phyloP scores from a whole-genome alignment of 2,888 invertebrate genomes.

The Volucella inanis region DNA sequence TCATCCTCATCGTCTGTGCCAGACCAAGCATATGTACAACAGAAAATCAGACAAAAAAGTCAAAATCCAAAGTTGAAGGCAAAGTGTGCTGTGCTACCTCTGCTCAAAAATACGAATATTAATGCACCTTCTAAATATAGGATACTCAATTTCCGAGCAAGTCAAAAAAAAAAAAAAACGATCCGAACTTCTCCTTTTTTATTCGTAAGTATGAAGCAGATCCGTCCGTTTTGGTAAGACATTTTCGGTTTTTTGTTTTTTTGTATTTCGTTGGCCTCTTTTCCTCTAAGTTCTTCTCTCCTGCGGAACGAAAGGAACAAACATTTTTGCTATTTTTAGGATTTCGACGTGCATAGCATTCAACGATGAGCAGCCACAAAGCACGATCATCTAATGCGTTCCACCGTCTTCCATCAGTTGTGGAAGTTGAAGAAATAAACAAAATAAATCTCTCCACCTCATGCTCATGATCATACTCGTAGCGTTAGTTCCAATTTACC shows the following conservation, averaged over 20 bases:
- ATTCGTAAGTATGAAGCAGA: constrained; percentile 17
- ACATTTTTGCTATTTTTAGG: constrained; percentile 64
- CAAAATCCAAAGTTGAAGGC: not conserved
- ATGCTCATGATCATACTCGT: constrained; percentile 6
- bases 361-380: constrained; percentile 28
- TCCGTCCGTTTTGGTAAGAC: constrained; percentile 51
- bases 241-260: constrained; percentile 23
- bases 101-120: constrained; percentile 30
- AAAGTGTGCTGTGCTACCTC: constrained; percentile 11
- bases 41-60: constrained; percentile 10
- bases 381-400: constrained; percentile 56
- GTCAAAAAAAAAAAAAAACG: constrained; percentile 22
- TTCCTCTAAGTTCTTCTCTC: constrained; percentile 15
- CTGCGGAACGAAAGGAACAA: constrained; percentile 42
- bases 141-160: constrained; percentile 46
- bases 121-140: constrained; percentile 71
- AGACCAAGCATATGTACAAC: constrained; percentile 3
- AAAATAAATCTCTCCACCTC: constrained; percentile 53
- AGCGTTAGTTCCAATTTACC: constrained; percentile 39
- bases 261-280: constrained; percentile 44
- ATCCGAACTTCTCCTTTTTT: not conserved
- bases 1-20: constrained; percentile 14
- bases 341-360: constrained; percentile 64
- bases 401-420: constrained; percentile 52
- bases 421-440: constrained; percentile 40